Evolutionary conservation across 2,113 vertebrate genomes (phyloP), one percentile per base, ranked within the genome.

Genomic region (Dolichotis patagonum): DNA sequence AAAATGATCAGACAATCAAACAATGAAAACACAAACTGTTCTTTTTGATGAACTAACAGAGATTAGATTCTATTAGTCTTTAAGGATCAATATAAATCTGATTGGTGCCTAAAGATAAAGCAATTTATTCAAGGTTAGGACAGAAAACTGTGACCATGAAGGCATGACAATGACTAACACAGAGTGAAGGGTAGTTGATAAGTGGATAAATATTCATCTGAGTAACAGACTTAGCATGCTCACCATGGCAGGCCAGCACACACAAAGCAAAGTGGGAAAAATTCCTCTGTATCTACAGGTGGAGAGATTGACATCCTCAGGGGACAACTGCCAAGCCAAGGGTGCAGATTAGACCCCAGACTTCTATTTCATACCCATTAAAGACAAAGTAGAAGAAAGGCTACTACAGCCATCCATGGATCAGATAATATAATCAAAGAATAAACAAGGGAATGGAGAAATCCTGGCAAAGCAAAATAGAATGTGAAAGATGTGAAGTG

Each of bases 241-340:
- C 4, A 0, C 4, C 0, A 4, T 10, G 12, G 20, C 26, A 19
- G 4, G 11, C 10, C 4, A 1, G 4, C 32, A 60, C 7, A 41
- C 65, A 17, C 13, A 0, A n/a, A 9, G 63, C 56, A 24, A 30
- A 12, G 9, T 12, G 1, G 32, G 17, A 10, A 41, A 54, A 2
- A 60, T 7, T 65, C 56, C 12, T 58, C 12, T 83, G 9, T 2
- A 30, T 2, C 11, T 3, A 8, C 1, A 7, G 26, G 28, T 67
- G 19, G 63, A 16, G 77, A 84, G 58, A 35, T 11, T 7, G 54
- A 43, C 0, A 1, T 69, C 46, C 38, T 62, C 38, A 43, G 38
- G 54, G 32, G 28, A n/a, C 22, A 56, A 22, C 10, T 63, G 28
- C 7, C 69, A 69, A 77, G 35, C 38, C 52, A 7, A 56, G 17